Evolutionary conservation across 2,797 vertebrate genomes (phyloP).

Genomic region (Pipistrellus pygmaeus): DNA sequence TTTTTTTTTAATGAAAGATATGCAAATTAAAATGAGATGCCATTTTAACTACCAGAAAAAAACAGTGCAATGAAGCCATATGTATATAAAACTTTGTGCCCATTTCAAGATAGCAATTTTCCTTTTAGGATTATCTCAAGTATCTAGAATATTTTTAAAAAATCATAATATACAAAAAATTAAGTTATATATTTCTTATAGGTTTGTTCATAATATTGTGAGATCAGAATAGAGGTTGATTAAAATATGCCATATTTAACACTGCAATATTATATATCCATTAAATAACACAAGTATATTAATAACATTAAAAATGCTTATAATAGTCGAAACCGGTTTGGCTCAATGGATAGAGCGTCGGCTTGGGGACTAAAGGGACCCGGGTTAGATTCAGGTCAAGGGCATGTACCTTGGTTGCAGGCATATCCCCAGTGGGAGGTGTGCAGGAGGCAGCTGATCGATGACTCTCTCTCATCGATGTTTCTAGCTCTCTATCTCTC

Average conservation of each 20-base stretch:
- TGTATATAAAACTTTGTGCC: conserved; percentile 22
- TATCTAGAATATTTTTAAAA: conserved; percentile 44
- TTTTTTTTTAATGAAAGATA: not conserved
- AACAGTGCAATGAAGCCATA: not conserved
- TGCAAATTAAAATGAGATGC: conserved; percentile 34
- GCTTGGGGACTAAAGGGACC: too few species aligned
- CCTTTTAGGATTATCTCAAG: conserved; percentile 49
- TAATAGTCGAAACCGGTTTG: too few species aligned
- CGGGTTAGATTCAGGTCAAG: too few species aligned
- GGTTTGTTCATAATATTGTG: conserved; percentile 38
- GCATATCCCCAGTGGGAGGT: too few species aligned
- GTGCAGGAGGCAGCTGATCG: too few species aligned
- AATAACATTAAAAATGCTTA: conserved; percentile 45
- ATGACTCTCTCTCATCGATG: too few species aligned
- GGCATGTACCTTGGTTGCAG: too few species aligned
- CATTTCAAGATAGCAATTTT: conserved; percentile 7
- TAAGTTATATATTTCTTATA: conserved; percentile 7
- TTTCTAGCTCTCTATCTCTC: too few species aligned
- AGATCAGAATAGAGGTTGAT: conserved; percentile 30
- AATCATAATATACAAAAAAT: conserved; percentile 11
- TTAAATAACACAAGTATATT: conserved; percentile 50
- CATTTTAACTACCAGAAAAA: conserved; percentile 60
- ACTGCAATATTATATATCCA: conserved; percentile 9
- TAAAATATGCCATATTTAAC: conserved; percentile 56
- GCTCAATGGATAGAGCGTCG: too few species aligned